Conservation (phyloP, 2,797 vertebrate species). For the Gadopsis marmoratus region DNA sequence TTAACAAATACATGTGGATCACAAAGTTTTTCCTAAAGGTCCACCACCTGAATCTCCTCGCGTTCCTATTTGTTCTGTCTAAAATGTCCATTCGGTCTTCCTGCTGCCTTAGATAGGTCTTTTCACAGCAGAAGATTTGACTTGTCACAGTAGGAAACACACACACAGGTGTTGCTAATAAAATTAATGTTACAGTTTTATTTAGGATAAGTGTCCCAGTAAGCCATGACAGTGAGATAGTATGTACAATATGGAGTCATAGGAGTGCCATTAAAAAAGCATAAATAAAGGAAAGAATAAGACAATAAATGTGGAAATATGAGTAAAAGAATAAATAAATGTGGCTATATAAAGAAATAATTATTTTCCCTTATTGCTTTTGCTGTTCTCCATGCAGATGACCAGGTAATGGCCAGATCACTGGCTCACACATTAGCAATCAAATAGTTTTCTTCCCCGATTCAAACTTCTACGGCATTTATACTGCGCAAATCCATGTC, state of each 20-base stretch:
- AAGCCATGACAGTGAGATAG: not conserved
- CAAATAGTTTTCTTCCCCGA: too few relatives aligned
- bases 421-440: too few relatives aligned
- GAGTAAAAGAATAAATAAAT: too few relatives aligned
- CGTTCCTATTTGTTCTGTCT: not conserved
- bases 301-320: too few relatives aligned
- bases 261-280: too few relatives aligned
- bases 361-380: too few relatives aligned
- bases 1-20: constrained; percentile 1
- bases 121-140: not conserved
- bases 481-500: too few relatives aligned
- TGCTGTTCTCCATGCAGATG: too few relatives aligned
- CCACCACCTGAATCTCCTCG: not conserved
- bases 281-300: too few relatives aligned
- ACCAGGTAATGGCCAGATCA: too few relatives aligned
- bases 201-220: not conserved
- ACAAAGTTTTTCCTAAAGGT: not conserved
- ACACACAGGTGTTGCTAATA: not conserved
- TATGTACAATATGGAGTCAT: not conserved
- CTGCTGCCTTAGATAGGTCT: not conserved
- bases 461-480: too few relatives aligned
- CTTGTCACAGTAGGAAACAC: not conserved
- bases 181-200: not conserved
- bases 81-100: not conserved
- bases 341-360: too few relatives aligned